Evolutionary conservation across 2,797 vertebrate species (phyloP).

Genomic region (Remorina albescens): DNA sequence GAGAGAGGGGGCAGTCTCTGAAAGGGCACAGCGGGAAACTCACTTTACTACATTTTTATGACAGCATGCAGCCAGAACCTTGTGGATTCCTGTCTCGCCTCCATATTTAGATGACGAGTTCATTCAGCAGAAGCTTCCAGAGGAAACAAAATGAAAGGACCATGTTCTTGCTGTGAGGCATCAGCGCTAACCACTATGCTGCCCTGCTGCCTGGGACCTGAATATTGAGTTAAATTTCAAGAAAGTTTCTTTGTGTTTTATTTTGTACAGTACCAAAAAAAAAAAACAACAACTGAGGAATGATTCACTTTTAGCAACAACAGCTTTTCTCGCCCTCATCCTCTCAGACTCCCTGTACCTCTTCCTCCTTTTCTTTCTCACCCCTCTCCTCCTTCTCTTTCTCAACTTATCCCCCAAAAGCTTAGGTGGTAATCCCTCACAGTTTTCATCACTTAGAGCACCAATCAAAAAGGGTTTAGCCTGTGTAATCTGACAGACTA

Average conservation of each 20-base stretch:
- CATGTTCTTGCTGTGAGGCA: no score
- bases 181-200: no score
- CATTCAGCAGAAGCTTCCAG: conserved; percentile 57
- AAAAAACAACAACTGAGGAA: no score
- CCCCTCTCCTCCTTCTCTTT: conserved; percentile 19
- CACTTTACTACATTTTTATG: conserved; percentile 53
- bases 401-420: conserved; percentile 45
- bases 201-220: no score
- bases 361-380: not conserved
- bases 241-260: not conserved
- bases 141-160: conserved; percentile 47
- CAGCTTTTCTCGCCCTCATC: not conserved
- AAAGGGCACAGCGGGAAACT: conserved; percentile 51
- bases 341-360: not conserved
- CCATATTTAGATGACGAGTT: conserved; percentile 68
- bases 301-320: not conserved
- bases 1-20: conserved; percentile 47
- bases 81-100: conserved; percentile 60
- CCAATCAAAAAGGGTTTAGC: conserved; percentile 75
- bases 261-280: not conserved
- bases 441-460: conserved; percentile 67
- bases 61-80: conserved; percentile 27
- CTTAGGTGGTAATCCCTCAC: conserved; percentile 64
- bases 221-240: no score
- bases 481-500: conserved; percentile 53